Conservation (phyloP, 2,797 vertebrate species). For the Trachurus trachurus region DNA sequence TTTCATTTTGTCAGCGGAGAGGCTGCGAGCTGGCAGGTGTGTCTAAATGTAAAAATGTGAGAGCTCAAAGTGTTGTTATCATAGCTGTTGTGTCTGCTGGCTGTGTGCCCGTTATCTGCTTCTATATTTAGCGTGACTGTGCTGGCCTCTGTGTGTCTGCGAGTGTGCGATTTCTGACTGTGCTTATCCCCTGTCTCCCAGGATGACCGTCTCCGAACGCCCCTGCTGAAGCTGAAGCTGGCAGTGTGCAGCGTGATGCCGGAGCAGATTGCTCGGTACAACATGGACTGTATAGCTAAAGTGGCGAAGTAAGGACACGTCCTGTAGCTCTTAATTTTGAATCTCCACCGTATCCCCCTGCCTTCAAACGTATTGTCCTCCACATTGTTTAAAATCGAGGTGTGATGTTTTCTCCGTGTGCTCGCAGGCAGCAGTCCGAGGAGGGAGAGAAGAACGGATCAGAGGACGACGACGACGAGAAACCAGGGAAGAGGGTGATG, state of each 20-base stretch:
- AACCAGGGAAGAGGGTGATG: conserved; percentile 95
- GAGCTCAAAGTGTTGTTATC: conserved; percentile 1
- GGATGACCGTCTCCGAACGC: conserved; percentile 95
- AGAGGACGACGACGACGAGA: conserved; percentile 97
- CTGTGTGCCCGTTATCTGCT: background rate
- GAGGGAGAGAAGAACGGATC: conserved; percentile 96
- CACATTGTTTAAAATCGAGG: fast-evolving
- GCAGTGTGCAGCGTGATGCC: conserved; percentile 97
- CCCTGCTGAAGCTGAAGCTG: conserved; percentile 95
- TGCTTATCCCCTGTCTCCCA: conserved; percentile 59
- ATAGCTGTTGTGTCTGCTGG: conserved; percentile 10
- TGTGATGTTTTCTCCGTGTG: background rate
- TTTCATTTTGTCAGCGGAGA: background rate
- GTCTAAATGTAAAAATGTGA: conserved; percentile 7
- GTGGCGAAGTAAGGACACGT: conserved; percentile 90
- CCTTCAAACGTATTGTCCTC: background rate
- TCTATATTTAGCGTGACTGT: conserved; percentile 43
- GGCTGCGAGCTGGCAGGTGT: background rate
- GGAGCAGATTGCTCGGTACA: conserved; percentile 95
- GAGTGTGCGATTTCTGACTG: conserved; percentile 14
- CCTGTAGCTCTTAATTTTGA: background rate
- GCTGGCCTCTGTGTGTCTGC: background rate
- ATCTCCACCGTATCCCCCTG: background rate
- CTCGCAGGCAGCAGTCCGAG: conserved; percentile 90
- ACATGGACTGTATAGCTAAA: conserved; percentile 96